Evolutionary conservation across 2,888 invertebrate genomes (phyloP).

Genomic region (Euplagia quadripunctaria): DNA sequence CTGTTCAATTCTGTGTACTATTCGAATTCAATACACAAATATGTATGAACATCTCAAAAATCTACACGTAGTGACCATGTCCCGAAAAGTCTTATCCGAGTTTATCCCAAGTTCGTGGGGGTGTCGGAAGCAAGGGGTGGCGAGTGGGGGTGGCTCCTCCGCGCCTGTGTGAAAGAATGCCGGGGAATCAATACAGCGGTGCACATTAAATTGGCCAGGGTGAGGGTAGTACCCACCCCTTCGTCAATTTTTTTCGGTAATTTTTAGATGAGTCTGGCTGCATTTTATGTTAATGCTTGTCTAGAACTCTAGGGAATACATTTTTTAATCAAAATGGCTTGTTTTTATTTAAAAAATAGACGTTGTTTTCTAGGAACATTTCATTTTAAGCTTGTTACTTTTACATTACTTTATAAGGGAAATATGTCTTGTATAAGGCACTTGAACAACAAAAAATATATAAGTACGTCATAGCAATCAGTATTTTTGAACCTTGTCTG

Average conservation of each 20-base stretch:
- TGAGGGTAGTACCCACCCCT: constrained; percentile 53
- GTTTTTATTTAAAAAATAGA: not conserved
- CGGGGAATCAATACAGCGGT: constrained; percentile 85
- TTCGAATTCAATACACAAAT: constrained; percentile 5
- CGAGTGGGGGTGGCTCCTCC: constrained; percentile 57
- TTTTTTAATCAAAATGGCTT: constrained; percentile 10
- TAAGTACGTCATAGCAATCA: not conserved
- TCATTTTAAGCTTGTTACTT: not conserved
- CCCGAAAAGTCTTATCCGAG: constrained; percentile 78
- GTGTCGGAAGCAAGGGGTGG: constrained; percentile 49
- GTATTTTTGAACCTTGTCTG: not conserved
- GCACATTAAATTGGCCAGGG: constrained; percentile 84
- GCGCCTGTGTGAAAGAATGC: constrained; percentile 87
- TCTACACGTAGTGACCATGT: constrained; percentile 40
- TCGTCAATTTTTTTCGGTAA: constrained; percentile 71
- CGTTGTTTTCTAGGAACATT: not conserved
- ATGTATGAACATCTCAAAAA: constrained; percentile 18
- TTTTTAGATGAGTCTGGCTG: constrained; percentile 49
- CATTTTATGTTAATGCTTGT: constrained; percentile 37
- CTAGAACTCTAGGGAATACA: constrained; percentile 13
- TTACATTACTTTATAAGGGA: not conserved
- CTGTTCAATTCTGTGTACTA: not conserved
- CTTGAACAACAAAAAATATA: too few relatives aligned
- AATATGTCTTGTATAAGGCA: not conserved
- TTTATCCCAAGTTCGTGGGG: constrained; percentile 72